phyloP scores from a whole-genome alignment of 2,888 invertebrate species.

The Meandrusa payeni region DNA sequence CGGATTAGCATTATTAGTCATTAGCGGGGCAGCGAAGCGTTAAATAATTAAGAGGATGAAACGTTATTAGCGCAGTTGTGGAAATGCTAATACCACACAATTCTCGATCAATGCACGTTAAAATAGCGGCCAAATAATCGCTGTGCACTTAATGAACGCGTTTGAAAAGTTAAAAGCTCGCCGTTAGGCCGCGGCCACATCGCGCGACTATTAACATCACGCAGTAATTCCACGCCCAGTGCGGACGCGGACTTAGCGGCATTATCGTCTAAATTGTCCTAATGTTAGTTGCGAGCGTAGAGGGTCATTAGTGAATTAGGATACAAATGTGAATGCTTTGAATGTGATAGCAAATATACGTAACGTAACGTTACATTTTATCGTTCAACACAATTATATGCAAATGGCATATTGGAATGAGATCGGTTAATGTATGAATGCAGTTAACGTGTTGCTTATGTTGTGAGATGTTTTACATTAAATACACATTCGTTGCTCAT shows the following conservation, averaged over 20 bases:
- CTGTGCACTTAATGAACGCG: conserved; percentile 63
- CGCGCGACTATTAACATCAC: conserved; percentile 63
- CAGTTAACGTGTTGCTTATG: neutral
- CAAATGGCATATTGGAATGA: conserved; percentile 8
- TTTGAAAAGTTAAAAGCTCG: conserved; percentile 77
- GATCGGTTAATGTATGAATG: neutral
- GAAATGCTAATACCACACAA: conserved; percentile 44
- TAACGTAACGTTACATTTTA: conserved; percentile 23
- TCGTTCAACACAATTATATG: conserved; percentile 19
- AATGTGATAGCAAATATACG: conserved; percentile 24
- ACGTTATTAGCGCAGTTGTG: conserved; percentile 33
- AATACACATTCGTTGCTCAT: no score
- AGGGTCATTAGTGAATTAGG: conserved; percentile 51
- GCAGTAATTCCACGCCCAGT: conserved; percentile 55
- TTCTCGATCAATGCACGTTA: conserved; percentile 54
- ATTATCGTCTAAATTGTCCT: conserved; percentile 75
- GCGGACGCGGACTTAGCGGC: conserved; percentile 70
- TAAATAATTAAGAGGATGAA: conserved; percentile 45
- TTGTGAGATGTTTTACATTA: neutral
- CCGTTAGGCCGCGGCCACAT: conserved; percentile 55
- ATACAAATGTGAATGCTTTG: conserved; percentile 37
- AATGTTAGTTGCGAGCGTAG: conserved; percentile 66
- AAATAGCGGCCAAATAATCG: conserved; percentile 58
- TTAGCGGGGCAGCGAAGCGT: conserved; percentile 23
- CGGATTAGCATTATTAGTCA: conserved; percentile 28